A percentile compares a stretch with the other conserved stretches of the same genome.
phyloP scores from a whole-genome alignment of 2,797 vertebrate genomes.

The Dermochelys coriacea region DNA sequence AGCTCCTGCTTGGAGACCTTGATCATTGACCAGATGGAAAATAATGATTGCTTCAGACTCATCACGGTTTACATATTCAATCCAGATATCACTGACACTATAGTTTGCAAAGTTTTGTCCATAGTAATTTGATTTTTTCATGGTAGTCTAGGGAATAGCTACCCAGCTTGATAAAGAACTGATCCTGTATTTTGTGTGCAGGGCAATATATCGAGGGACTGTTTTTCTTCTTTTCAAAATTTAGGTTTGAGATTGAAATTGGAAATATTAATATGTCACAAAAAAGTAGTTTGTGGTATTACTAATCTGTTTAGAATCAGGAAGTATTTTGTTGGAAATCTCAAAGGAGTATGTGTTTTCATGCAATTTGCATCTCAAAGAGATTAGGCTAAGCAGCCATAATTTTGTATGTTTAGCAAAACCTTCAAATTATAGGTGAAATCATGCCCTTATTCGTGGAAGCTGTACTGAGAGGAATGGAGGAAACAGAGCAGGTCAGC shows the following conservation, averaged over 20 bases:
- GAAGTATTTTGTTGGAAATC: not conserved
- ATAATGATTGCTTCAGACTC: not conserved
- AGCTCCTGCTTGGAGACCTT: too few species aligned
- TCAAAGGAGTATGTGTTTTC: not conserved
- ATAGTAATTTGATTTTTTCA: fast-evolving
- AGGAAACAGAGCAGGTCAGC: not conserved
- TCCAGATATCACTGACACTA: not conserved
- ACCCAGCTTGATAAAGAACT: fast-evolving
- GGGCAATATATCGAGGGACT: not conserved
- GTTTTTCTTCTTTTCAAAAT: not conserved
- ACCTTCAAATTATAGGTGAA: not conserved
- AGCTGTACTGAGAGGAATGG: not conserved
- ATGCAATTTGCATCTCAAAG: not conserved
- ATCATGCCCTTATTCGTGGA: not conserved
- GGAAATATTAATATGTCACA: not conserved
- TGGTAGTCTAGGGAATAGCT: not conserved
- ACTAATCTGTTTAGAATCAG: not conserved
- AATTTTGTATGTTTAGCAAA: not conserved
- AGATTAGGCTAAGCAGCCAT: not conserved
- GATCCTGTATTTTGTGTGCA: fast-evolving
- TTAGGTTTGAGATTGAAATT: not conserved
- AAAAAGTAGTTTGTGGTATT: not conserved
- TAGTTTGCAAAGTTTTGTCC: not conserved
- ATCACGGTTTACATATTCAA: not conserved
- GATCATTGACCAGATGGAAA: not conserved